These are phyloP conservation scores for Acrocephalus scirpaceus DNA, from an alignment of 2,797 vertebrate species.

Conservation along the genomic window DNA sequence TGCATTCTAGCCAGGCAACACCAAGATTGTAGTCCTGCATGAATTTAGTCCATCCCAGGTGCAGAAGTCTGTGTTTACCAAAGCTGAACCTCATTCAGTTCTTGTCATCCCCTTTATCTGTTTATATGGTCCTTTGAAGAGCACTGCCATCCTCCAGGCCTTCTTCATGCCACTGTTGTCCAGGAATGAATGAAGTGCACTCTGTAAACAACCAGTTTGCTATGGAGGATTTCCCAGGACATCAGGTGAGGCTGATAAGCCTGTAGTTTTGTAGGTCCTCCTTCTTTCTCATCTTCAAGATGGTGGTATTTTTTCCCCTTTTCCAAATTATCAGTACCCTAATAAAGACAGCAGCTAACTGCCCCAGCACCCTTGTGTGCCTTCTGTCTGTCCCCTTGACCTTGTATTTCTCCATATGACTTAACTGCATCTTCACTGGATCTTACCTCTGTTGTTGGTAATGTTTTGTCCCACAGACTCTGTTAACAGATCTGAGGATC, in stretches of 20 bases:
- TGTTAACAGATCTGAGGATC: neutral
- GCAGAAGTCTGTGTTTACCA: neutral
- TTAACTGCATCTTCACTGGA: neutral
- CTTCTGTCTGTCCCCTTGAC: neutral
- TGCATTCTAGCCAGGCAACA: neutral
- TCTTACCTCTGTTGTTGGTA: neutral
- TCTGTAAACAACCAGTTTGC: neutral
- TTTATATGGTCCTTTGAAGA: neutral
- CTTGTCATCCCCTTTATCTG: neutral
- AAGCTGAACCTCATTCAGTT: neutral
- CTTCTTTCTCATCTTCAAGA: neutral
- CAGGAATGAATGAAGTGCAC: neutral
- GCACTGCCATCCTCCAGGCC: rapidly evolving
- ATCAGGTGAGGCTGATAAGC: neutral
- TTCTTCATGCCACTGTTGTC: neutral
- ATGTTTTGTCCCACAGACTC: neutral
- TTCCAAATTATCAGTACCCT: neutral
- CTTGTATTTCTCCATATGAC: neutral
- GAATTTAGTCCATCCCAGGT: neutral
- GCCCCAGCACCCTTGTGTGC: rapidly evolving
- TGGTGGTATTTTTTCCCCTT: neutral
- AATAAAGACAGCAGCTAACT: neutral
- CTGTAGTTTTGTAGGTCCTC: neutral
- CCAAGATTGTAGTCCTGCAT: neutral
- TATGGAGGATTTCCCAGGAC: neutral